phyloP scores from a whole-genome alignment of 2,797 vertebrate species.

The Cirrhinus molitorella region DNA sequence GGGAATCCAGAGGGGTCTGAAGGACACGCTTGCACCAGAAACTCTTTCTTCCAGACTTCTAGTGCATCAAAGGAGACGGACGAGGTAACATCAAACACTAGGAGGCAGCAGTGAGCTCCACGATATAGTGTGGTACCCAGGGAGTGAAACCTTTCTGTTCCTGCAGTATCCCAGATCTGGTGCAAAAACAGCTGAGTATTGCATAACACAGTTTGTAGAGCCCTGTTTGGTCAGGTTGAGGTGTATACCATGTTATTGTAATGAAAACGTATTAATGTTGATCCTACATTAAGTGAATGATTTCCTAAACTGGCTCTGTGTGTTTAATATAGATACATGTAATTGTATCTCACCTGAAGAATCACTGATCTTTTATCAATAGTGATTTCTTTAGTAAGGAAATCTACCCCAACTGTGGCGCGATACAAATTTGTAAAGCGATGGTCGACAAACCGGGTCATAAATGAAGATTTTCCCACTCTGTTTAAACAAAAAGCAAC shows the following conservation, averaged over 20 bases:
- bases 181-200: background rate
- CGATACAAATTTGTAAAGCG: slow-evolving; percentile 74
- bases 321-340: background rate
- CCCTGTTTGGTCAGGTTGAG: background rate
- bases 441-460: slow-evolving; percentile 76
- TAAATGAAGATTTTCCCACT: slow-evolving; percentile 78
- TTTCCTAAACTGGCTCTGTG: background rate
- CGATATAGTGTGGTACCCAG: slow-evolving; percentile 72
- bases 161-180: slow-evolving; percentile 80
- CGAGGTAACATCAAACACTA: slow-evolving; percentile 78
- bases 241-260: background rate
- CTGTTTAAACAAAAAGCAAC: slow-evolving; percentile 57
- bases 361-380: slow-evolving; percentile 63
- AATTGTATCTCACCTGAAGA: slow-evolving; percentile 67
- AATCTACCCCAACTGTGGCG: slow-evolving; percentile 76
- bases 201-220: background rate
- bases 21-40: slow-evolving; percentile 72
- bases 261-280: background rate
- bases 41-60: slow-evolving; percentile 75
- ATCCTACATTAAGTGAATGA: background rate
- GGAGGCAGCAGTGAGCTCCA: slow-evolving; percentile 76
- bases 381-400: slow-evolving; percentile 72
- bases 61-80: slow-evolving; percentile 70
- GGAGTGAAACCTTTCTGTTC: slow-evolving; percentile 77
- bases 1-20: slow-evolving; percentile 68